These are phyloP conservation scores for Kryphioiulus occultus DNA, from an alignment of 2,888 invertebrate genomes.

Conservation along the genomic window DNA sequence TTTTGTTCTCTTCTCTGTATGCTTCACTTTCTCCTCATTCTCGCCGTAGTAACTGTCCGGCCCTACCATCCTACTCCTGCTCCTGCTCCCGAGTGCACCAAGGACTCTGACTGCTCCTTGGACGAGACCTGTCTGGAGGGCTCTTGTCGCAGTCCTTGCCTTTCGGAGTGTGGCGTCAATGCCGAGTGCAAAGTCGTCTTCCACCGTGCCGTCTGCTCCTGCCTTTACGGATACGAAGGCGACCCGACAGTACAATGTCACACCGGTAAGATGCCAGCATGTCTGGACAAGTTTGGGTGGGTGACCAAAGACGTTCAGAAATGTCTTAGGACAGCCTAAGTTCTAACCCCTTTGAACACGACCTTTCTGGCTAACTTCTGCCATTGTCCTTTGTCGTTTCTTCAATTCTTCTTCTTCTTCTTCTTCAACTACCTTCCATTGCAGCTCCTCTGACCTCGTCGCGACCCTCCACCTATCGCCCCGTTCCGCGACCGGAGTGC, in stretches of 20 bases:
- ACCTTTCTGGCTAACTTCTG: not conserved
- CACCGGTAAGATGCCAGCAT: conserved; percentile 68
- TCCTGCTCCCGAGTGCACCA: conserved; percentile 46
- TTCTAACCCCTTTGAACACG: no score
- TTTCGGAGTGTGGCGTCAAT: conserved; percentile 57
- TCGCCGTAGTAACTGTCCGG: not conserved
- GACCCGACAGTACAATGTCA: conserved; percentile 72
- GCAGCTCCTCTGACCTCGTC: not conserved
- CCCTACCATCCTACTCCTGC: conserved; percentile 1
- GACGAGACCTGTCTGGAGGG: conserved; percentile 56
- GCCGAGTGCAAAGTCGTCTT: conserved; percentile 71
- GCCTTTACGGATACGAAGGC: conserved; percentile 77
- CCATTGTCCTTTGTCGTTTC: not conserved
- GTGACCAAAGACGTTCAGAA: no score
- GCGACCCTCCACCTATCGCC: not conserved
- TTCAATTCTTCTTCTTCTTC: not conserved
- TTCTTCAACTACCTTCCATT: not conserved
- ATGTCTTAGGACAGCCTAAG: no score
- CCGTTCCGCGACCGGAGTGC: conserved; percentile 47
- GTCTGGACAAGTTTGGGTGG: not conserved
- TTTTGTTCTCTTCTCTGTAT: not conserved
- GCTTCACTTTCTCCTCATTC: not conserved
- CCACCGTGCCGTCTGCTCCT: conserved; percentile 82
- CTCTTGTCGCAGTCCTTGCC: conserved; percentile 72
- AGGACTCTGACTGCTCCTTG: conserved; percentile 53